phyloP scores from a whole-genome alignment of 2,888 invertebrate genomes.

The Cryptophagus acutangulus region DNA sequence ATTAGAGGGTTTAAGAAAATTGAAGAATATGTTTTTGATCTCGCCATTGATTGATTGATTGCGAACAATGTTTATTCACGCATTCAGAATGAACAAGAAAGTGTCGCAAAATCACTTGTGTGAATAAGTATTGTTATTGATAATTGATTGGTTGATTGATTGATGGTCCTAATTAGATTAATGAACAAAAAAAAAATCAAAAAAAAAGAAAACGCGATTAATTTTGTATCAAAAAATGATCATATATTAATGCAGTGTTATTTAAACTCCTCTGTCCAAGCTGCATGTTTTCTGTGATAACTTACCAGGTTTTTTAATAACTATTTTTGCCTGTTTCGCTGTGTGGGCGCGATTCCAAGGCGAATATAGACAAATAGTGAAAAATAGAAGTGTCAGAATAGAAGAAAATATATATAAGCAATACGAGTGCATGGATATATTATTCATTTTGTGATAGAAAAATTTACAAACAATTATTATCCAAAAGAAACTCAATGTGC shows the following conservation, averaged over 20 bases:
- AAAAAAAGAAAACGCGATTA: slow-evolving; percentile 10
- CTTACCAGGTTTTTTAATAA: slow-evolving; percentile 51
- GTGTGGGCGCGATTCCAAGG: slow-evolving; percentile 50
- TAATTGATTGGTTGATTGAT: no score
- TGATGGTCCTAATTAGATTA: no score
- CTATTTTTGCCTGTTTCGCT: slow-evolving; percentile 52
- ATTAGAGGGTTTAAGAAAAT: no score
- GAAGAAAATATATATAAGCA: slow-evolving; percentile 47
- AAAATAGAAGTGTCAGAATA: slow-evolving; percentile 53
- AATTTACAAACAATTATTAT: slow-evolving; percentile 21
- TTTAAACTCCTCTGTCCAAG: slow-evolving; percentile 45
- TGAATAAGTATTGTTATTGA: no score
- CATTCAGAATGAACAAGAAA: no score
- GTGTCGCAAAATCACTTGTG: no score
- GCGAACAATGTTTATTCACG: no score
- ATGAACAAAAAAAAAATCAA: background rate
- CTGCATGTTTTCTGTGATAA: slow-evolving; percentile 48
- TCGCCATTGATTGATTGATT: no score
- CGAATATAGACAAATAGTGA: slow-evolving; percentile 52
- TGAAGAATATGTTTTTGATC: no score
- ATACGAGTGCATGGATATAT: slow-evolving; percentile 45
- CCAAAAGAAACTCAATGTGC: slow-evolving; percentile 17
- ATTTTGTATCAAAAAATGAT: slow-evolving; percentile 23
- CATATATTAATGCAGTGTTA: slow-evolving; percentile 34
- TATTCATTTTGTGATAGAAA: slow-evolving; percentile 8